Base-by-base conservation (phyloP, 2,797 vertebrate genomes). In the Urocyon cinereoargenteus region DNA sequence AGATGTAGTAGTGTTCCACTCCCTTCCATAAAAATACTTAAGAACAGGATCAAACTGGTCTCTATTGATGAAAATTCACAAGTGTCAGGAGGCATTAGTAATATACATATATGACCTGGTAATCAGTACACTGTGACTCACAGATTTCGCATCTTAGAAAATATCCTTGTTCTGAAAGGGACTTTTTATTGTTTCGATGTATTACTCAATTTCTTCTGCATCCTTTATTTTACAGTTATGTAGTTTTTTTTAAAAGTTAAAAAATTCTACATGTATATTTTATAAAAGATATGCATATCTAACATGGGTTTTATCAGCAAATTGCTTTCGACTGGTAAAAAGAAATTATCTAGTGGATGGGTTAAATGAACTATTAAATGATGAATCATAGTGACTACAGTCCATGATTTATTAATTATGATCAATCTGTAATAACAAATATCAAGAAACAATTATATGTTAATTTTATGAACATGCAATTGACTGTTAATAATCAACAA, bases 141-240 rank as follows among this genome's bases (percentile, higher is more conserved):
- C 8, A 59, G 53, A 15, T 31, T 62, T 53, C 57, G 61, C 4
- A 18, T 55, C 45, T 79, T 89, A 75, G 66, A 91, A 94, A 88
- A 70, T 70, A 62, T 40, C 55, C 64, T 81, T 82, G 10, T 59
- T 81, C 31, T 73, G 22, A 61, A 81, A 61, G 57, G 61, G 83
- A 82, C 72, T 97, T 97, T 96, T 93, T 22, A 53, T 75, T 96
- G 59, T 94, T 97, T 92, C n/a, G 34, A 18, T 15, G 13, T 62
- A 64, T 40, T 83, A 31, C 49, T 70, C 61, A 96, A 86, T 59
- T 95, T 85, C 40, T 82, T 90, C 26, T 59, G 11, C 15, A 90
- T 22, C 87, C 34, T 79, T 61, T 14, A 82, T 90, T 94, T 83
- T 61, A 91, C 4, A 87, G 12, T 75, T 77, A 61, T 21, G 9